These are phyloP conservation scores for Steinernema khuongi DNA, from an alignment of 1,140 invertebrate genomes.

Conservation along the genomic window DNA sequence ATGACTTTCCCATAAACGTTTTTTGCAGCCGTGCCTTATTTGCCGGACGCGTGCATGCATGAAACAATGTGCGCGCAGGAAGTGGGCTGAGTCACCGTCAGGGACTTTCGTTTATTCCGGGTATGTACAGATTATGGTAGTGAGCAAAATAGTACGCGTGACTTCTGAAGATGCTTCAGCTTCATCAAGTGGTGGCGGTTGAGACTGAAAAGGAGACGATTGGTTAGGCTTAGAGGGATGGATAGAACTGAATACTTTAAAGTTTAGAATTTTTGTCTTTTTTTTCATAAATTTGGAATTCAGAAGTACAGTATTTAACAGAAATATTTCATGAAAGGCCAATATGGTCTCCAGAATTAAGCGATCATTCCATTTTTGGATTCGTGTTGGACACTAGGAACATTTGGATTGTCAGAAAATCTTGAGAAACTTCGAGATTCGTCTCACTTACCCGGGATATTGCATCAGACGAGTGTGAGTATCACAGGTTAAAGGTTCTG, in stretches of 20 bases:
- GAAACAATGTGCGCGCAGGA: conserved; percentile 14
- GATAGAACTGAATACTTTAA: too few relatives aligned
- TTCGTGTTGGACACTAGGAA: too few relatives aligned
- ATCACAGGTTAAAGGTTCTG: conserved; percentile 27
- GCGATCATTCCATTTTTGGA: too few relatives aligned
- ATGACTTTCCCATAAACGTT: conserved; percentile 12
- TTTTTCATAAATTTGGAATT: too few relatives aligned
- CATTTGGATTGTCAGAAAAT: too few relatives aligned
- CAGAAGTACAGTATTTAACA: too few relatives aligned
- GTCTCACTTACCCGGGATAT: conserved; percentile 3
- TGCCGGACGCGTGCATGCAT: conserved; percentile 2
- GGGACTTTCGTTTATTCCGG: background rate
- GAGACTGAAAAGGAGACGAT: background rate
- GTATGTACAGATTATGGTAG: conserved; percentile 1
- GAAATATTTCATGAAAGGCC: too few relatives aligned
- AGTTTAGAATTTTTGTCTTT: too few relatives aligned
- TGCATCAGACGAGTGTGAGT: background rate
- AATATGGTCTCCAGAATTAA: too few relatives aligned
- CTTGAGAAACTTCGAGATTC: too few relatives aligned
- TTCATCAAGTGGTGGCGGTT: background rate
- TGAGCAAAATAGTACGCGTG: conserved; percentile 10
- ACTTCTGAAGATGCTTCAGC: background rate
- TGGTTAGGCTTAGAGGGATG: background rate
- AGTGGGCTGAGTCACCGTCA: background rate
- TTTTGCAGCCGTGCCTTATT: background rate